Evolutionary conservation across 2,113 vertebrate species (phyloP).

Genomic region (Sterrhoptilus dennistouni): DNA sequence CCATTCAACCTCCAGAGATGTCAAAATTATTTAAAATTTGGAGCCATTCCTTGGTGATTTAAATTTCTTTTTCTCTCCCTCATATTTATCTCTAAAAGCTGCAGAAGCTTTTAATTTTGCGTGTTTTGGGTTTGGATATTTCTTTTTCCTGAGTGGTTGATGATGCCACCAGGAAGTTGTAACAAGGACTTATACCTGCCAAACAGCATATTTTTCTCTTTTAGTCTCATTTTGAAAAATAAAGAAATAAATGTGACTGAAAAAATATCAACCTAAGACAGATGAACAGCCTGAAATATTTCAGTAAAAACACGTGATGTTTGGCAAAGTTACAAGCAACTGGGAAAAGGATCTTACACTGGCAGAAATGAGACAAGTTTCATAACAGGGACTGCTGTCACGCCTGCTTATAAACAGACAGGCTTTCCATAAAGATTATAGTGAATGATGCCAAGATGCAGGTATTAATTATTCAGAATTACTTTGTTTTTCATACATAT

Average conservation of each 20-base stretch:
- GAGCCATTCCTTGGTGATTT: not conserved
- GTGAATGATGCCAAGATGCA: not conserved
- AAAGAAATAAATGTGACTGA: not conserved
- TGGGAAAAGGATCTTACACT: not conserved
- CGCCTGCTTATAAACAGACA: not conserved
- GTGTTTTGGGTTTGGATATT: not conserved
- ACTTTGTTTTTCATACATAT: conserved; percentile 7
- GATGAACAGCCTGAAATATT: not conserved
- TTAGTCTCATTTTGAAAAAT: not conserved
- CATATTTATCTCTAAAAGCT: not conserved
- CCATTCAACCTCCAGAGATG: not conserved
- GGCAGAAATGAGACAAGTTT: conserved; percentile 10
- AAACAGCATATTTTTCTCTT: not conserved
- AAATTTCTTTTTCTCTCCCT: not conserved
- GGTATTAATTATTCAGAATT: conserved; percentile 35
- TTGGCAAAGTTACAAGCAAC: conserved; percentile 37
- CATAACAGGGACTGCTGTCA: not conserved
- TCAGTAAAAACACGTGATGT: not conserved
- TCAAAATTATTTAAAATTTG: not conserved
- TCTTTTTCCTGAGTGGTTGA: not conserved
- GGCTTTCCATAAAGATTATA: not conserved
- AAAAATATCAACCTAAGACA: not conserved
- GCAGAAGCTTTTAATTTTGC: not conserved
- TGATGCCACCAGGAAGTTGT: not conserved
- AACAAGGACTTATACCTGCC: not conserved